phyloP scores from a whole-genome alignment of 1,140 invertebrate species.

The Caligus rogercresseyi region DNA sequence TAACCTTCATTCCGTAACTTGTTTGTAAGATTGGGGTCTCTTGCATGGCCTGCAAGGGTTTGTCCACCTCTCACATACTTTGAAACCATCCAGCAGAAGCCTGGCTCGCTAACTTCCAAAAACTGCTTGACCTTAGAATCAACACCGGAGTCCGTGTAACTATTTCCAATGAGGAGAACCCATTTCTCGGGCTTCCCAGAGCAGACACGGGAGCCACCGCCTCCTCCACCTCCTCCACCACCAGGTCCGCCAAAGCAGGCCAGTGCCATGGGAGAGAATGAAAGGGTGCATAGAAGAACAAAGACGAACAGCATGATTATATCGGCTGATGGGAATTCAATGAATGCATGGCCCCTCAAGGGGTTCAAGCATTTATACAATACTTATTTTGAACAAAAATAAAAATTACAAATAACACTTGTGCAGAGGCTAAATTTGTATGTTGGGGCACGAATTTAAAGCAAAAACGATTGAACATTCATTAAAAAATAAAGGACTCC shows the following conservation, averaged over 20 bases:
- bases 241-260: not conserved
- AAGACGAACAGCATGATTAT: not conserved
- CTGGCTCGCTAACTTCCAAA: not conserved
- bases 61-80: not conserved
- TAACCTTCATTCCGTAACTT: not conserved
- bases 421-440: no score
- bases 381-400: no score
- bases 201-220: not conserved
- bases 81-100: not conserved
- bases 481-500: no score
- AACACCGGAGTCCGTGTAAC: not conserved
- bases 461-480: no score
- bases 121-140: not conserved
- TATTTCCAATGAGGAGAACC: not conserved
- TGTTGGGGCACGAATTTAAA: no score
- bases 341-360: no score
- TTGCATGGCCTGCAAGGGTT: not conserved
- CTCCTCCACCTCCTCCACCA: not conserved
- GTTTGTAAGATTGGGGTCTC: not conserved
- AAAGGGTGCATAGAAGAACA: not conserved
- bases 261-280: not conserved
- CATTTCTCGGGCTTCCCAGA: not conserved
- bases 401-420: no score
- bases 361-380: no score
- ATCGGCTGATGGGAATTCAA: no score